phyloP scores from a whole-genome alignment of 2,888 invertebrate genomes.

The Lamellibrachia satsuma region DNA sequence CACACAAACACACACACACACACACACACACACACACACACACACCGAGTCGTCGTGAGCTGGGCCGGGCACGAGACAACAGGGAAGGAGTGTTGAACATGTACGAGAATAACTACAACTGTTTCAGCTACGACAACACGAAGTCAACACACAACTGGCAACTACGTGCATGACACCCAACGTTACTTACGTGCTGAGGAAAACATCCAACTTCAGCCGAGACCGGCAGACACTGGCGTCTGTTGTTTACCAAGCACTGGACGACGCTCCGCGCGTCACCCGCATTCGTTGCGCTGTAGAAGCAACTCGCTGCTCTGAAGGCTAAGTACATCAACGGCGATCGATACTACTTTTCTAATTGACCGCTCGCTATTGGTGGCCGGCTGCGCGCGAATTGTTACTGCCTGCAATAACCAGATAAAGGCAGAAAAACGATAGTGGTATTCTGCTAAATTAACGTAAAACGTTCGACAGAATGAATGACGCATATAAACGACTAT shows the following conservation, averaged over 20 bases:
- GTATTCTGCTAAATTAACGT: background rate
- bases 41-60: no score
- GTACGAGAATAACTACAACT: background rate
- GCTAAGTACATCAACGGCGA: background rate
- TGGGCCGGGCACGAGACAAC: no score
- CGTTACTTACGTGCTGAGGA: background rate
- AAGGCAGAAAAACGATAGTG: background rate
- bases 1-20: no score
- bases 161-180: background rate
- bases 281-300: background rate
- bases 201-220: background rate
- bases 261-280: background rate
- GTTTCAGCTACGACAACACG: background rate
- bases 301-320: background rate
- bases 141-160: background rate
- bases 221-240: background rate
- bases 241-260: background rate
- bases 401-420: background rate
- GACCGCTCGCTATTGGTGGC: background rate
- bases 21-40: no score
- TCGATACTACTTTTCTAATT: slow-evolving; percentile 13
- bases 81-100: no score
- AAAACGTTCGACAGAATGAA: background rate
- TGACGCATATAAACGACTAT: background rate
- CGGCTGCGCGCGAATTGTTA: background rate